These are phyloP conservation scores for Antennarius maculatus DNA, from an alignment of 2,797 vertebrate species.

Conservation along the genomic window DNA sequence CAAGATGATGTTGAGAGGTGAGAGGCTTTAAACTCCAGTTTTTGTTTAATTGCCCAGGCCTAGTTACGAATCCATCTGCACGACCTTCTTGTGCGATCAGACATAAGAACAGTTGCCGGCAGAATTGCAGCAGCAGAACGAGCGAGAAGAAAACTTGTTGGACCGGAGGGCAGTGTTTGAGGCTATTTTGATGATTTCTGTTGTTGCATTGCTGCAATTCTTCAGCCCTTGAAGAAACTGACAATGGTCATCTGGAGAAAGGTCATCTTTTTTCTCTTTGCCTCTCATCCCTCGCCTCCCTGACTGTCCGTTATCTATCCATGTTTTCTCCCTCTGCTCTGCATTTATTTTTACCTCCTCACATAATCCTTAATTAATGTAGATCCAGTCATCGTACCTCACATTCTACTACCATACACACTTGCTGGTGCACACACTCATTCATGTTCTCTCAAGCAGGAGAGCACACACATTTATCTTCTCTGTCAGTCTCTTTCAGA, in stretches of 20 bases:
- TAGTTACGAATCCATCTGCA: too few relatives aligned
- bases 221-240: conserved; percentile 12
- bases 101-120: too few relatives aligned
- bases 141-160: too few relatives aligned
- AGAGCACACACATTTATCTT: conserved; percentile 48
- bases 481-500: conserved; percentile 30
- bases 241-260: conserved; percentile 74
- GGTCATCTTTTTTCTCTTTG: conserved; percentile 73
- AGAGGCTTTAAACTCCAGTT: too few relatives aligned
- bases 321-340: conserved; percentile 65
- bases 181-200: too few relatives aligned
- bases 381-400: conserved; percentile 66
- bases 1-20: too few relatives aligned
- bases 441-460: conserved; percentile 54
- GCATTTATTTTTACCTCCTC: conserved; percentile 79
- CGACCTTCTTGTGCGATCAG: too few relatives aligned
- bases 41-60: too few relatives aligned
- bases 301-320: conserved; percentile 73
- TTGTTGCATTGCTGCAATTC: background rate
- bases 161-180: too few relatives aligned
- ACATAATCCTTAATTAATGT: conserved; percentile 80
- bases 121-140: too few relatives aligned
- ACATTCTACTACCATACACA: conserved; percentile 57
- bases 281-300: conserved; percentile 57
- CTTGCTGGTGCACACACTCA: conserved; percentile 49